Base-by-base conservation (phyloP, 1,140 invertebrate genomes). In the Polypedilum vanderplanki region DNA sequence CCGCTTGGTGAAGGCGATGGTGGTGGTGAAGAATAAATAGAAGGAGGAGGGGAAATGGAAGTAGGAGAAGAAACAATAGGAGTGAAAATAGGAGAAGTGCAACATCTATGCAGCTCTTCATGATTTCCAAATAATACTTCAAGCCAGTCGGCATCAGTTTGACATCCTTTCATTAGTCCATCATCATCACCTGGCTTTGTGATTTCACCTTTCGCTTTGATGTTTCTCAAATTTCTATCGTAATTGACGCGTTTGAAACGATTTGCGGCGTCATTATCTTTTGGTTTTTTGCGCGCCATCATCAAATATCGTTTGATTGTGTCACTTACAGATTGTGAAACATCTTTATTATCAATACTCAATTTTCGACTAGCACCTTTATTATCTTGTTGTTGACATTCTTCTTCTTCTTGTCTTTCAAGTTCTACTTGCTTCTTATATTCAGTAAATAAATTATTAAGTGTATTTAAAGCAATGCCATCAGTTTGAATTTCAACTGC, bases 231-330 rank as follows among this genome's bases (percentile, higher is more conserved):
- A 78, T 93, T 94, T 41, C 90, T 86, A 78, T 95, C 93, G 78
- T 95, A 95, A 78, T 95, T 95, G 0, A 95, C 92, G 0, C 92
- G 87, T 79, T 94, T 94, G 78, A 95, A 95, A 17, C 90, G 86
- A 79, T 93, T 92, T 3, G 86, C 87, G 80, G 92, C 91, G 74
- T 93, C 91, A 3, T 90, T 87, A 77, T 93, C 91, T 0, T 91
- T 88, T 74, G 91, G 93, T 77, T 94, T 94, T 78, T 94, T 94
- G 7, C 93, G 83, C 0, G 91, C 92, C 92, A 94, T 94, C 75
- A 90, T 84, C 1, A 94, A 83, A 78, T 94, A 94, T 1, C 92
- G 84, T 79, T 93, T 93, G 33, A 94, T 93, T 0, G 91, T 93
- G 77, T 94, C 91, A 78, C 91, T 91, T 2, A 94, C 92, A 0